phyloP scores from a whole-genome alignment of 92 coral and sea anemone genomes.

The Palythoa grandis region DNA sequence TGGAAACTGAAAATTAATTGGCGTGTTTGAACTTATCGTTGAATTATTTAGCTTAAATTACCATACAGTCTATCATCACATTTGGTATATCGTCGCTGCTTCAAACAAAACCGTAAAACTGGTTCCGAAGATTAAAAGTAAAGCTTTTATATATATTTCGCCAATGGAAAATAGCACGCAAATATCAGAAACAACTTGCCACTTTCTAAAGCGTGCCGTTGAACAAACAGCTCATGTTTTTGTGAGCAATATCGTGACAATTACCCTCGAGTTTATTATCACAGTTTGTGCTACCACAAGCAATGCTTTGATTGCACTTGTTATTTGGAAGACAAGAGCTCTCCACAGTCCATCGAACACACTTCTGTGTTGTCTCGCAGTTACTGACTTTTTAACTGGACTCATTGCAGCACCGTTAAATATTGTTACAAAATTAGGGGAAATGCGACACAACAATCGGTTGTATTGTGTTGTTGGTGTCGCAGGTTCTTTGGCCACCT shows the following conservation, averaged over 20 bases:
- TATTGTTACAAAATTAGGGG: slow-evolving; percentile 35
- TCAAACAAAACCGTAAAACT: too few relatives aligned
- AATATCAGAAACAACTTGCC: neutral
- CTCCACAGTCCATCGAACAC: slow-evolving; percentile 39
- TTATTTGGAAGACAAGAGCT: slow-evolving; percentile 19
- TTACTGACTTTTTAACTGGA: slow-evolving; percentile 33
- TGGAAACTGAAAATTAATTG: too few relatives aligned
- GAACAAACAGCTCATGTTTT: slow-evolving; percentile 24
- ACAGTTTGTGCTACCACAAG: neutral
- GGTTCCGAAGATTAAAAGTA: neutral
- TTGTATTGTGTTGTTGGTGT: slow-evolving; percentile 36
- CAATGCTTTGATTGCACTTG: slow-evolving; percentile 25
- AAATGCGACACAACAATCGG: neutral
- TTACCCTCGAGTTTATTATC: neutral
- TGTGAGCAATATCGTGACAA: slow-evolving; percentile 19
- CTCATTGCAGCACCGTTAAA: slow-evolving; percentile 19
- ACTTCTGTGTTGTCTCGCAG: slow-evolving; percentile 35
- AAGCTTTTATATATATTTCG: too few relatives aligned
- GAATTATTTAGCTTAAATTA: too few relatives aligned
- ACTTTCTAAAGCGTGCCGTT: slow-evolving; percentile 10
- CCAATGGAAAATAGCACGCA: slow-evolving; percentile 2
- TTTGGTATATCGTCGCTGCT: too few relatives aligned
- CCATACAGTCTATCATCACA: too few relatives aligned
- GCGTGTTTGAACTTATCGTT: too few relatives aligned
- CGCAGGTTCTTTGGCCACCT: slow-evolving; percentile 23